Base-by-base conservation (phyloP, 2,113 vertebrate species). In the Bubalus kerabau region DNA sequence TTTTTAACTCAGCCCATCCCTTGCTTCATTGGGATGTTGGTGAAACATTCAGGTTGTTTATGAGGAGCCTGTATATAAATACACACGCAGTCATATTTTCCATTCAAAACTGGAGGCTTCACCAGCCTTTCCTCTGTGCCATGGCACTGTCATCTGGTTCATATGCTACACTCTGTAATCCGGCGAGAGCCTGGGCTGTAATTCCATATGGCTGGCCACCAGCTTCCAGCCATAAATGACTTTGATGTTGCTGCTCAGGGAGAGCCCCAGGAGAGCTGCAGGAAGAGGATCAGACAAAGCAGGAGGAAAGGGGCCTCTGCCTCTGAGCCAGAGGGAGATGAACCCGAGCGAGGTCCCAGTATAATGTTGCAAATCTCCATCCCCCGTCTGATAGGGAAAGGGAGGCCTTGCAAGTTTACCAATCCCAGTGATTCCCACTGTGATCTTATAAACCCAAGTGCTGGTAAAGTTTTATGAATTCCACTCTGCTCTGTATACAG, bases 191-290 rank as follows among this genome's bases (percentile, higher is more conserved):
- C 96, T 67, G 97, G 94, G 97, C 95, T 98, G 86, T 98, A 97
- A 98, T 98, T 98, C 97, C 95, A 92, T 94, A 85, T 98, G 97
- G 95, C 92, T 98, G 91, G 94, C 71, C 97, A 98, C 96, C 97
- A 97, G 98, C 87, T 98, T 87, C 95, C 94, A 98, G 97, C 78
- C 91, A 76, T 91, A 62, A 84, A 59, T 13, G 95, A 74, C 97
- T 98, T 98, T 98, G 97, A 97, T 94, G 93, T 96, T 90, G 56
- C 59, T 81, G 28, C 82, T 91, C 76, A 90, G 62, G 59, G 40
- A 93, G 89, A 93, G 52, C 67, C 46, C 85, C 88, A 93, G 89
- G 93, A 96, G 95, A 83, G 91, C 52, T 87, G 57, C 94, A 96
- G 94, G 87, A 97, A 96, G 67, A 96, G 56, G 67, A 60, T 67